phyloP scores from a whole-genome alignment of 2,797 vertebrate species.

The Betta splendens region DNA sequence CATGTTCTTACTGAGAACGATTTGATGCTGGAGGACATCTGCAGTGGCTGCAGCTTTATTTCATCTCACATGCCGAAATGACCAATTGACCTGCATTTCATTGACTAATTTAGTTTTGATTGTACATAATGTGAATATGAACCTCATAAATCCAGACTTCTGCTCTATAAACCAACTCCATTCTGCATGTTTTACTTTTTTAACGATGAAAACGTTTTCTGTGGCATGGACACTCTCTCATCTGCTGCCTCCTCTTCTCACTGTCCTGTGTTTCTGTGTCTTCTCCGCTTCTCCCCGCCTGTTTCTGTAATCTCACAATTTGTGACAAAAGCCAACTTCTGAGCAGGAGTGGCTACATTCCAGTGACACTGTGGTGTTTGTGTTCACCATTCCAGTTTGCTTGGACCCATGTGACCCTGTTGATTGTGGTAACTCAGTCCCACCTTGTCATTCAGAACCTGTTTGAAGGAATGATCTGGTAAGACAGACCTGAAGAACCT shows the following conservation, averaged over 20 bases:
- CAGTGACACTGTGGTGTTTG: constrained; percentile 61
- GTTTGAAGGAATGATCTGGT: constrained; percentile 99
- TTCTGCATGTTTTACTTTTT: no score
- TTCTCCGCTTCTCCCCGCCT: constrained; percentile 1
- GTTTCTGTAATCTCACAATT: constrained; percentile 16
- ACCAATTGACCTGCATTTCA: neutral
- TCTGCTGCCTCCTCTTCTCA: constrained; percentile 13
- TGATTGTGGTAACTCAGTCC: constrained; percentile 99
- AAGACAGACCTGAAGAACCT: constrained; percentile 52
- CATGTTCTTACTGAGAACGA: neutral
- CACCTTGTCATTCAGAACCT: constrained; percentile 99
- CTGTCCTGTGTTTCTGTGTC: neutral
- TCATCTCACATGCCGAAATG: neutral
- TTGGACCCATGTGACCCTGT: constrained; percentile 99
- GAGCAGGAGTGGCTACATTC: constrained; percentile 48
- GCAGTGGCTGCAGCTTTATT: constrained; percentile 5
- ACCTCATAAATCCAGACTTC: no score
- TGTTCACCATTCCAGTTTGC: constrained; percentile 92
- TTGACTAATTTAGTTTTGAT: neutral
- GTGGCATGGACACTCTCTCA: neutral
- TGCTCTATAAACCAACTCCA: no score
- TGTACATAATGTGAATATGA: no score
- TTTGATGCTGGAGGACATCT: neutral
- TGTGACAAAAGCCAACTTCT: constrained; percentile 27
- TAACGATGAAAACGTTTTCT: no score